phyloP scores from a whole-genome alignment of 2,888 invertebrate genomes.

The Allophyes oxyacanthae region DNA sequence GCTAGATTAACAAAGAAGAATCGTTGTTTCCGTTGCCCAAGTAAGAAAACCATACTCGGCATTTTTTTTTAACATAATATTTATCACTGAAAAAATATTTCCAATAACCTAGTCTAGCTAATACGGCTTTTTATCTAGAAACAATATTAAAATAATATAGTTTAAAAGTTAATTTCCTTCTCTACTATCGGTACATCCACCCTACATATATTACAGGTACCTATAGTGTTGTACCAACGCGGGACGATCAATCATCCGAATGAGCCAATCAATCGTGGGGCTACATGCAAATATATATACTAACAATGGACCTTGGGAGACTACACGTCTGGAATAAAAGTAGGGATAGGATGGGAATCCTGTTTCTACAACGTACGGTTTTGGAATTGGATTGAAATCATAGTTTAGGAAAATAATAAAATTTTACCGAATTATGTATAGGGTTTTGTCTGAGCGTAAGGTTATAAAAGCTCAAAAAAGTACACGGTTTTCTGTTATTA shows the following conservation, averaged over 20 bases:
- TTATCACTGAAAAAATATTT: no score
- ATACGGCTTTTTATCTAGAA: no score
- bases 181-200: conserved; percentile 30
- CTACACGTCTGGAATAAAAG: conserved; percentile 11
- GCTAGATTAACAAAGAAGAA: no score
- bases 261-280: conserved; percentile 61
- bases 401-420: no score
- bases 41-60: no score
- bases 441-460: no score
- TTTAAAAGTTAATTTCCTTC: not conserved
- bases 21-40: no score
- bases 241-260: conserved; percentile 64
- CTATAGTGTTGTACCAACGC: conserved; percentile 51
- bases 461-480: no score
- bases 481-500: no score
- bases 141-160: not conserved
- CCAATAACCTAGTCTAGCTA: no score
- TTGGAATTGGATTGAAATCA: not conserved
- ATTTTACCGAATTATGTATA: no score
- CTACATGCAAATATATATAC: conserved; percentile 63
- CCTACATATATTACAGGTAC: conserved; percentile 32
- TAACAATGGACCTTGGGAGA: conserved; percentile 54
- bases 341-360: conserved; percentile 1
- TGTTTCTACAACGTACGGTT: not conserved
- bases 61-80: no score